A percentile compares a stretch with the other conserved stretches of the same genome.
These are phyloP conservation scores for Aethes cnicana DNA, from an alignment of 2,888 invertebrate species.

Conservation along the genomic window DNA sequence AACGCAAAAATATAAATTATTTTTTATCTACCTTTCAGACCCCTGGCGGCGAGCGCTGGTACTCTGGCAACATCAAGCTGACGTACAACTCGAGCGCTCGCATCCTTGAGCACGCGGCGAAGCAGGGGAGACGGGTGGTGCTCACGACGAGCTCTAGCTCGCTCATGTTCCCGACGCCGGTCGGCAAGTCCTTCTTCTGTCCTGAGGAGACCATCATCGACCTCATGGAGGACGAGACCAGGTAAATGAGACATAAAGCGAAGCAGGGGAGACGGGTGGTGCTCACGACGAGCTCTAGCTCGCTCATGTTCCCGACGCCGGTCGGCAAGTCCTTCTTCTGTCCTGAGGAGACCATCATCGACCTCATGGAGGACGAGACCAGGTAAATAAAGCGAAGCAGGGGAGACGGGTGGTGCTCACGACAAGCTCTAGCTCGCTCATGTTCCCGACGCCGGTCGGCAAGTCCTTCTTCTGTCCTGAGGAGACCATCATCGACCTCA, in stretches of 20 bases:
- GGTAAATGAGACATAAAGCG: conserved; percentile 70
- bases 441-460: conserved; percentile 88
- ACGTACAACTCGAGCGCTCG: conserved; percentile 86
- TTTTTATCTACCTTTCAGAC: conserved; percentile 81
- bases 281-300: conserved; percentile 80
- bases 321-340: conserved; percentile 72
- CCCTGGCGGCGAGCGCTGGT: conserved; percentile 94
- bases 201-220: conserved; percentile 86
- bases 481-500: conserved; percentile 85
- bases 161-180: conserved; percentile 91
- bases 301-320: conserved; percentile 91
- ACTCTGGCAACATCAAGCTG: conserved; percentile 89
- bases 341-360: conserved; percentile 85
- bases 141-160: conserved; percentile 82
- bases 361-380: conserved; percentile 81
- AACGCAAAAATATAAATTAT: background rate
- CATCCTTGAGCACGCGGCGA: conserved; percentile 83
- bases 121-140: conserved; percentile 76
- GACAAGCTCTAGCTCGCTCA: conserved; percentile 83
- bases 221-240: conserved; percentile 80
- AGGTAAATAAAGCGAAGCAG: conserved; percentile 79
- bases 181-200: conserved; percentile 92
- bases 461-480: conserved; percentile 82
- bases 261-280: conserved; percentile 78
- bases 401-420: conserved; percentile 77